Conservation (phyloP, 2,113 vertebrate species). For the Anolis carolinensis region DNA sequence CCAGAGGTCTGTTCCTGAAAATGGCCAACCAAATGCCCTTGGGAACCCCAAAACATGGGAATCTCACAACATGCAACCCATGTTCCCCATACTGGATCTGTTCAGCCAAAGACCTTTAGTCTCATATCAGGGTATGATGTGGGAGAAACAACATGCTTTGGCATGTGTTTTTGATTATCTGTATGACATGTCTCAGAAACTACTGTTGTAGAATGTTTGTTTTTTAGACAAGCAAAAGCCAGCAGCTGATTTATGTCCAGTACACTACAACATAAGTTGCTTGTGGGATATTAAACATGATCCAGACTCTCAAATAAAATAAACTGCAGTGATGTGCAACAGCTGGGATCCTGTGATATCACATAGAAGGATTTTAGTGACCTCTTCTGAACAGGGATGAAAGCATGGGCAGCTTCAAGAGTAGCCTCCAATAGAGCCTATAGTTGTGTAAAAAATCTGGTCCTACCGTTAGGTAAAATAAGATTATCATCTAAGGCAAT, state of each 20-base stretch:
- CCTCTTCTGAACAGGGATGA: background rate
- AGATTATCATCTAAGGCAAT: background rate
- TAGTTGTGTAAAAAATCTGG: background rate
- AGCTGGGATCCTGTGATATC: background rate
- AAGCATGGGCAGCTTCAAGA: background rate
- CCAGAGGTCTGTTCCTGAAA: background rate
- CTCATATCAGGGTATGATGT: background rate
- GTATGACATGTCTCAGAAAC: background rate
- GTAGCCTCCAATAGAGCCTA: background rate
- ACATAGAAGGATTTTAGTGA: background rate
- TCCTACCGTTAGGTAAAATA: background rate
- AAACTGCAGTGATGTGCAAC: background rate
- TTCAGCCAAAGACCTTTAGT: background rate
- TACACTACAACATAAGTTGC: background rate
- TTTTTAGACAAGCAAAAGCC: conserved; percentile 11
- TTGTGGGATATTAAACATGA: background rate
- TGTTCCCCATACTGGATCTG: background rate
- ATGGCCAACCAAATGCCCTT: background rate
- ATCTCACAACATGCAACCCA: background rate
- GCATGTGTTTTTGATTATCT: conserved; percentile 11
- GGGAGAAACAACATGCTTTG: background rate
- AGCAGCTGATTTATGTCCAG: accelerated
- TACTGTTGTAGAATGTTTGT: conserved; percentile 18
- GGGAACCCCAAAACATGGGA: background rate
- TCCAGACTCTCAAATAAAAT: background rate